Percentiles rank a stretch among this genome's conserved stretches.
Conservation (phyloP, 2,797 vertebrate genomes). For the Cossypha polioptera region DNA sequence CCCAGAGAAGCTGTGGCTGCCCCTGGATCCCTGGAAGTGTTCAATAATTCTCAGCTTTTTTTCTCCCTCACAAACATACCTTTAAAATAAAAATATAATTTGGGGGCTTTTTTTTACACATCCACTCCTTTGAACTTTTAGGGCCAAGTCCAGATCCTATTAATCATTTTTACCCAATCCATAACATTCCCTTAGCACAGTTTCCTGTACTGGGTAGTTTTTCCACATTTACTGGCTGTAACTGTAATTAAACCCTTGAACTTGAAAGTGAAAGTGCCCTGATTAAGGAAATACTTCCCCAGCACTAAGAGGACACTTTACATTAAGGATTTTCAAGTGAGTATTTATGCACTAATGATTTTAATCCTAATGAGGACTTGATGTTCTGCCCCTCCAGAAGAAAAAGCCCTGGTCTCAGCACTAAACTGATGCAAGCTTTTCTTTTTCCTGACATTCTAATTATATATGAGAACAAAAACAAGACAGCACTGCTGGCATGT, state of each 20-base stretch:
- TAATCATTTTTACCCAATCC: background rate
- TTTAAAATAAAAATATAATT: background rate
- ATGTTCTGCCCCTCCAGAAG: background rate
- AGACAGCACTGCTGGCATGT: slow-evolving; percentile 1
- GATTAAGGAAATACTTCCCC: background rate
- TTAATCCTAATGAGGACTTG: background rate
- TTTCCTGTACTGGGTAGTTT: background rate
- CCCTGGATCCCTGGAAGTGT: background rate
- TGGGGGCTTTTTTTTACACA: background rate
- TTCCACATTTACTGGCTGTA: background rate
- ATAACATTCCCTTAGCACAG: background rate
- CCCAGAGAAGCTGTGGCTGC: background rate
- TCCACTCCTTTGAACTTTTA: background rate
- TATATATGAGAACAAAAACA: slow-evolving; percentile 33
- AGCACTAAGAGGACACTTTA: background rate
- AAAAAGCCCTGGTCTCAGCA: background rate
- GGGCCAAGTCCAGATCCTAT: background rate
- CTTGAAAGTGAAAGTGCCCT: background rate
- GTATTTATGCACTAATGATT: background rate
- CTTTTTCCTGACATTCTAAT: slow-evolving; percentile 35
- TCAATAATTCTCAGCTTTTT: background rate
- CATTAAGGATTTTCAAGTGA: background rate
- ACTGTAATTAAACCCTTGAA: background rate
- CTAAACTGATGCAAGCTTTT: background rate
- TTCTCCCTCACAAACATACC: background rate